These are phyloP conservation scores for Diplosoma virens DNA, from an alignment of 23 tunicate species.

Conservation along the genomic window DNA sequence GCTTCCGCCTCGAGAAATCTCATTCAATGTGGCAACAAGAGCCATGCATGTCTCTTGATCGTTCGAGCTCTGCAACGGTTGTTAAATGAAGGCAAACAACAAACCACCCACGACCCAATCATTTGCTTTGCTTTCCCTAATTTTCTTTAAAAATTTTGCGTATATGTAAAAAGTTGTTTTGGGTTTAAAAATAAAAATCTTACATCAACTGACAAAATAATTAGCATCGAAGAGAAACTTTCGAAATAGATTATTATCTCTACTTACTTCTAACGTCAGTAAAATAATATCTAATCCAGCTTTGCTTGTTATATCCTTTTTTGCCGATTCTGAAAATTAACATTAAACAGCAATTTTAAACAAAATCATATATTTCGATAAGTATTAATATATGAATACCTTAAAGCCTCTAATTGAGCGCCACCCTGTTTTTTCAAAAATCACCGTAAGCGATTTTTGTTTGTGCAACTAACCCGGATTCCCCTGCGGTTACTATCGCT, in stretches of 20 bases:
- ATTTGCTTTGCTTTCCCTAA: background rate
- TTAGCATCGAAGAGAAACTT: too few relatives aligned
- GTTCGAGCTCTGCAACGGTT: conserved; percentile 45
- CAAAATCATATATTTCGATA: too few relatives aligned
- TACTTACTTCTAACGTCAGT: conserved; percentile 60
- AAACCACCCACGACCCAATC: background rate
- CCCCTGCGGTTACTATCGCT: too few relatives aligned
- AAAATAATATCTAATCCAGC: conserved; percentile 60
- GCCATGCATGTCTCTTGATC: conserved; percentile 76
- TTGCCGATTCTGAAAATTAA: conserved; percentile 53
- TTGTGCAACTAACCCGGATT: too few relatives aligned
- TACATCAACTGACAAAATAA: background rate
- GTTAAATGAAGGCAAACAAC: background rate
- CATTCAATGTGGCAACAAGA: conserved; percentile 60
- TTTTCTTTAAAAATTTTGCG: background rate
- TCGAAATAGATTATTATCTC: too few relatives aligned
- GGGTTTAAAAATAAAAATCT: too few relatives aligned
- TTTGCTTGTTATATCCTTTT: conserved; percentile 72
- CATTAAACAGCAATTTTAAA: background rate
- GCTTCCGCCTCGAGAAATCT: conserved; percentile 64
- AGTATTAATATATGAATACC: too few relatives aligned
- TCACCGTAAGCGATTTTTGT: too few relatives aligned
- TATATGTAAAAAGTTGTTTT: background rate
- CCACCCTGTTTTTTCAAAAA: too few relatives aligned
- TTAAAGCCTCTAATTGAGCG: too few relatives aligned